phyloP scores from a whole-genome alignment of 2,113 vertebrate genomes.

The Penelope pileata region DNA sequence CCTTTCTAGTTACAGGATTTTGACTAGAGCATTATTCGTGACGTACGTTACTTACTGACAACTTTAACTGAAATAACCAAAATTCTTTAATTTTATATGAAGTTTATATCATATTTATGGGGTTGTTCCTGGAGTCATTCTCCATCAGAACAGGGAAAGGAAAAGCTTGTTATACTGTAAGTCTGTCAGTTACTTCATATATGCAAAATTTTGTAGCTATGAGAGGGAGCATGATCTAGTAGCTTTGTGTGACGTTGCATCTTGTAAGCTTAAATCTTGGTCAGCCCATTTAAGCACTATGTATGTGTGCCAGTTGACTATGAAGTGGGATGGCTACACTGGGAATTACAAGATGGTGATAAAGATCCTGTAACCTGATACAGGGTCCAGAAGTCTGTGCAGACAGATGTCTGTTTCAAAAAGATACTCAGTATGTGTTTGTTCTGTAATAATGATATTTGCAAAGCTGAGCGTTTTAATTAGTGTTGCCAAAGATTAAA shows the following conservation, averaged over 20 bases:
- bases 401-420: neutral
- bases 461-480: neutral
- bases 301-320: accelerated
- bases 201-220: neutral
- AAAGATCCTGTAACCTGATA: neutral
- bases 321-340: neutral
- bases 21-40: neutral
- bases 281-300: neutral
- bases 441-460: neutral
- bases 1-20: neutral
- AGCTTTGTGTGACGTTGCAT: neutral
- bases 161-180: neutral
- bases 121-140: neutral
- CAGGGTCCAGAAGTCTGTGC: neutral
- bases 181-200: neutral
- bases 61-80: neutral
- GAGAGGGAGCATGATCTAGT: neutral
- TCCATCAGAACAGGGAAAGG: neutral
- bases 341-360: neutral
- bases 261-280: neutral
- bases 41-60: neutral
- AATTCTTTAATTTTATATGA: neutral
- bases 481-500: neutral
- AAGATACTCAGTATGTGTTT: neutral
- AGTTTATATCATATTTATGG: neutral